Evolutionary conservation across 2,113 vertebrate species (phyloP), one percentile per base, ranked within the genome.

Genomic region (Catharus bicknelli): DNA sequence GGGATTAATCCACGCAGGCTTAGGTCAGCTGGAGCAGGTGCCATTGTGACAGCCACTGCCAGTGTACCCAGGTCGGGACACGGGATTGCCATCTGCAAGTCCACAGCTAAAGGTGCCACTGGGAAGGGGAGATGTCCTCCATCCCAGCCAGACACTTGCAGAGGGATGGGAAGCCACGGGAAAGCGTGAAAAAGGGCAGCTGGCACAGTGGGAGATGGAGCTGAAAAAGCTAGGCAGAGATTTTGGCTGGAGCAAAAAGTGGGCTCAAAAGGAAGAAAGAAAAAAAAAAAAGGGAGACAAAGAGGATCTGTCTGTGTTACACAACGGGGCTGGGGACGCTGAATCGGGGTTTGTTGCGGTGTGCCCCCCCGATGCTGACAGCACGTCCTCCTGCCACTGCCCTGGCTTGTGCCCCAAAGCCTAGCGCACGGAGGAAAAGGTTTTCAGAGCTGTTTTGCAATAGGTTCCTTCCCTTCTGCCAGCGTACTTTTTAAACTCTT

Each of bases 201-300:
- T 81, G 90, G 74, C 18, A 7, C 74, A 83, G 89, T 1, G 4
- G 53, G 53, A 82, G 40, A 40, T 3, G 21, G 38, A 80, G 68
- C 90, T 87, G 85, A 62, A 55, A 95, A 94, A 84, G 69, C 77
- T 55, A 53, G 43, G 88, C 57, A 2, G 88, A 70, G 90, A 91
- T 85, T 90, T 75, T 75, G 69, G 70, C 69, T 6, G 2, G 57
- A 43, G 67, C 5, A 43, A 67, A 90, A 94, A 90, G 87, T 30
- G 62, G 66, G 77, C 32, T 93, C 2, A 2, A 89, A 91, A 86
- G 45, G 16, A 23, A 68, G 48, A 18, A 68, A 48, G 29, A 40
- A 18, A 68, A 53, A 58, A 45, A 59, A 70, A 47, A 45, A 38
- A 26, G 3, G 7, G 83, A 83, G 27, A 94, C 94, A 94, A 90